A percentile compares a stretch with the other conserved stretches of the same genome.
These are phyloP conservation scores for Rhynchomys soricoides DNA, from an alignment of 2,113 vertebrate genomes.

Conservation along the genomic window DNA sequence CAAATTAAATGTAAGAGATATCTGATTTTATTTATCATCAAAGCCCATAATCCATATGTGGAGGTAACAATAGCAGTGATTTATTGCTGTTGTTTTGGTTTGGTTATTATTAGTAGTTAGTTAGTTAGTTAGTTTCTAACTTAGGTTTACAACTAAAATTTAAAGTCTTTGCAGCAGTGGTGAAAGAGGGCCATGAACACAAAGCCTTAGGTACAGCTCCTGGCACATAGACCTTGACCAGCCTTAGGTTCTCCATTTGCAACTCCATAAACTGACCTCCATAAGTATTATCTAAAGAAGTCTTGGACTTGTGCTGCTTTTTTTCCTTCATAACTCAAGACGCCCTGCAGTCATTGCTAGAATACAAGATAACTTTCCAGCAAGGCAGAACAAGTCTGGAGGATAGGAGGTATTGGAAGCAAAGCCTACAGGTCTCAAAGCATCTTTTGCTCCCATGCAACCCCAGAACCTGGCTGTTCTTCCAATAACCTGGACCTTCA, in stretches of 20 bases:
- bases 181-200: background rate
- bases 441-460: background rate
- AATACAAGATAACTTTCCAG: conserved; percentile 26
- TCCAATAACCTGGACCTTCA: background rate
- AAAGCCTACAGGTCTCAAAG: background rate
- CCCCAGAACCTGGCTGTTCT: background rate
- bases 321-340: conserved; percentile 2
- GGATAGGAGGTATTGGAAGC: background rate
- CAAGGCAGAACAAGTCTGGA: background rate
- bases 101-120: background rate
- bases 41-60: accelerated
- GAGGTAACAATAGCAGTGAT: background rate
- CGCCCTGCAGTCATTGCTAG: background rate
- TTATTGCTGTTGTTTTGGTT: background rate
- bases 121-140: background rate
- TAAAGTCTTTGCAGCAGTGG: background rate
- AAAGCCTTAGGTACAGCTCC: background rate
- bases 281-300: conserved; percentile 35
- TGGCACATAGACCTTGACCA: background rate
- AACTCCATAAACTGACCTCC: conserved; percentile 30
- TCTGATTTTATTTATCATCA: background rate
- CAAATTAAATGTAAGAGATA: conserved; percentile 27
- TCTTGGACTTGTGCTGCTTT: background rate
- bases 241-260: background rate
- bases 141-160: background rate